Base-by-base conservation (phyloP, 2,888 invertebrate genomes). In the Caprella mutica region DNA sequence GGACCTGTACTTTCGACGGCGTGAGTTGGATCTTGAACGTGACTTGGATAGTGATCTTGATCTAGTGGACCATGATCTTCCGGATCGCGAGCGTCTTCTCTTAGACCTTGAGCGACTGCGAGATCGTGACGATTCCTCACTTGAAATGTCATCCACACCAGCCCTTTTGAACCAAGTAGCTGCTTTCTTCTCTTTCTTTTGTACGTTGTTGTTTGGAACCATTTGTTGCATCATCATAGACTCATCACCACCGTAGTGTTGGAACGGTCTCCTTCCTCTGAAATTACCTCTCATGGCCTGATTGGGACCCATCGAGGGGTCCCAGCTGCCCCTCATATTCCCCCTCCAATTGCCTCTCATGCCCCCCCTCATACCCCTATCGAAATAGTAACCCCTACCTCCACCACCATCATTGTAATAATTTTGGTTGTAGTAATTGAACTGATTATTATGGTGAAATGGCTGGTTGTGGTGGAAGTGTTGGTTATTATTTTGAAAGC, bases 111-210 rank as follows among this genome's bases (percentile, higher is more conserved):
- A 26, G 19, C 48, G 24, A 29, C 29, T 19, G 12, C 48, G 48
- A 29, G 48, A 57, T 35, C 44, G 51, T 14, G 53, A 53, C 27
- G 52, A 43, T 19, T 19, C 29, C 33, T 48, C 14, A 27, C 33
- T 17, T 24, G 38, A 27, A 19, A 39, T 3, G 52, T 39, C 44
- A n/a, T 64, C 57, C 1, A 38, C 12, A 44, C 35, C 33, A 29
- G 44, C 56, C 30, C 52, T 50, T 30, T 53, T 58, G 26, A 55
- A 64, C 58, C 60, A 60, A 19, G 57, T 56, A 12, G 53, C 21
- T 29, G 38, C 48, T 8, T 23, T 40, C 5, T 33, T 38, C 9
- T 26, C 23, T 30, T 43, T 39, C 35, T 55, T 59, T 44, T 35
- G 38, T 19, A 24, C 39, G 17, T 26, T 39, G 27, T 4, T 12